Base-by-base conservation (phyloP, 2,113 vertebrate species). In the Hippolais icterina region DNA sequence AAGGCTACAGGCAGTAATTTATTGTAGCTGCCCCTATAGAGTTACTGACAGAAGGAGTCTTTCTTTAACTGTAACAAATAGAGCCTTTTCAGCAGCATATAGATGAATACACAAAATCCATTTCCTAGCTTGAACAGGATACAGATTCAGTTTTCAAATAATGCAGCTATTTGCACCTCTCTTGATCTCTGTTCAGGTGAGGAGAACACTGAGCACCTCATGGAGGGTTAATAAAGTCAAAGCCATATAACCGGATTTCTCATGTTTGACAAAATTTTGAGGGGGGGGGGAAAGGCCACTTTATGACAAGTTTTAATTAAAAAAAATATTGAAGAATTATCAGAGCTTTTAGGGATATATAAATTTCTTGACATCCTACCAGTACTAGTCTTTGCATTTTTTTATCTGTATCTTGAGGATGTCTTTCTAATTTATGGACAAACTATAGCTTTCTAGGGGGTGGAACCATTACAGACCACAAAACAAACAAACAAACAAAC, bases 271-370 rank as follows among this genome's bases (percentile, higher is more conserved):
- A 70, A 70, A 84, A 81, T 35, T 41, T 74, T 41, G 8, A 6
- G 19, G 6, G 27, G 6, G 16, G 3, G n/a, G 16, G 3, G n/a
- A 50, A 74, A 31, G 5, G 5, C 5, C 3, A 35, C 19, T 75
- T 88, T 68, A 50, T 50, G 8, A 42, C 20, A 10, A 54, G 9
- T 7, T 86, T 80, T 13, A 57, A 85, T 65, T 29, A 16, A 39
- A 5, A 33, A 41, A 24, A 4, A 29, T 31, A n/a, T n/a, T n/a
- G 0, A 61, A 25, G 37, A 52, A 4, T 0, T 66, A 8, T 59
- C 60, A 39, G 39, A 81, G 12, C 5, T 63, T 79, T 82, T 49
- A 63, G 19, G 31, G 31, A 47, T 27, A 49, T 10, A 31, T 49
- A 22, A 33, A 91, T 16, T 52, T 76, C 12, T 72, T 39, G 33